These are phyloP conservation scores for Lepidotrigona ventralis DNA, from an alignment of 1,140 invertebrate genomes.

Conservation along the genomic window DNA sequence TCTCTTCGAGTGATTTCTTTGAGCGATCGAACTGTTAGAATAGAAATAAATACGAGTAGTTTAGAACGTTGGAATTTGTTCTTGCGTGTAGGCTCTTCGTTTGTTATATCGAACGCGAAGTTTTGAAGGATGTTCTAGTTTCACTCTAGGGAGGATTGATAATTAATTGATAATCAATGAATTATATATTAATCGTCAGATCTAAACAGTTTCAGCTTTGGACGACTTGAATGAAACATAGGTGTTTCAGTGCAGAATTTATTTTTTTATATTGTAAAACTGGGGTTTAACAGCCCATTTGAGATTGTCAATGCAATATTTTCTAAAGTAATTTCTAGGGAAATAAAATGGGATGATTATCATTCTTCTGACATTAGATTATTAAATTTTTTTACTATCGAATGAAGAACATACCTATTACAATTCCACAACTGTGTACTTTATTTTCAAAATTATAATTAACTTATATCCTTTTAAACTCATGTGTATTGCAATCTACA, in stretches of 20 bases:
- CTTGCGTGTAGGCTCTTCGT: not conserved
- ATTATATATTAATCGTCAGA: not conserved
- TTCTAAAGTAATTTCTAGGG: too few species aligned
- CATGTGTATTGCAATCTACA: not conserved
- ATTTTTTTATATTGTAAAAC: not conserved
- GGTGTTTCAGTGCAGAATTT: not conserved
- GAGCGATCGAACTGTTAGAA: too few species aligned
- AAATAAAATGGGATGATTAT: not conserved
- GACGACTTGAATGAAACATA: not conserved
- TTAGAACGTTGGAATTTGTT: not conserved
- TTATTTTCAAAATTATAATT: not conserved
- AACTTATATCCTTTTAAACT: not conserved
- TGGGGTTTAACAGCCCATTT: not conserved
- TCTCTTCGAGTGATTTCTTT: too few species aligned
- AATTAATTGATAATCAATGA: not conserved
- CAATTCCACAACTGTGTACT: too few species aligned
- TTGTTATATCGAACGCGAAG: not conserved
- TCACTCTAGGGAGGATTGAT: not conserved
- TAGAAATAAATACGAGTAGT: not conserved
- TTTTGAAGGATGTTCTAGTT: not conserved
- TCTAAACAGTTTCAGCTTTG: not conserved
- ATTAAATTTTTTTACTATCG: too few species aligned
- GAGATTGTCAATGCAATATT: not conserved
- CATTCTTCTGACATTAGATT: not conserved
- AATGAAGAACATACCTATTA: too few species aligned